Conservation (phyloP, 2,888 invertebrate species). For the Molanna angustata region DNA sequence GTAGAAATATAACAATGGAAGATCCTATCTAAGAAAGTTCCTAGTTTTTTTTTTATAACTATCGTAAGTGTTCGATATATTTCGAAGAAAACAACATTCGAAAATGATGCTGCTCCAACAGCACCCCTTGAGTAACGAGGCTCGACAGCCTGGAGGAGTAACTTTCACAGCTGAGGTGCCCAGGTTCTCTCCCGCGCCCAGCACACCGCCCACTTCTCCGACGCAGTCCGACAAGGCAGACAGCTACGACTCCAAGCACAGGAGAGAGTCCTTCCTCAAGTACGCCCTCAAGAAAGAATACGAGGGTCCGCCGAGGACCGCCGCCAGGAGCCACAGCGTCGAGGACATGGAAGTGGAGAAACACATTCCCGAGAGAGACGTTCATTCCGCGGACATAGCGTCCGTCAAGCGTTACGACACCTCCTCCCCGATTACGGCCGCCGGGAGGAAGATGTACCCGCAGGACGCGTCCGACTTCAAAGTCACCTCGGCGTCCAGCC, state of each 20-base stretch:
- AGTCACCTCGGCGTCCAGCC: slow-evolving; percentile 19
- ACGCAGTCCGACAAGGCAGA: slow-evolving; percentile 24
- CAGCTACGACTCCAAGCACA: not conserved
- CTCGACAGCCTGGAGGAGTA: slow-evolving; percentile 24
- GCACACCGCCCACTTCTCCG: slow-evolving; percentile 25
- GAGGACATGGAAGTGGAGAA: slow-evolving; percentile 27
- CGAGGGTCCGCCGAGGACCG: slow-evolving; percentile 27
- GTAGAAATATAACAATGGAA: too few relatives aligned
- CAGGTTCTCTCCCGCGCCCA: slow-evolving; percentile 31
- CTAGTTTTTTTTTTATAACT: too few relatives aligned
- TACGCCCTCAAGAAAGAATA: slow-evolving; percentile 21
- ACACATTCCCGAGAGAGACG: slow-evolving; percentile 26
- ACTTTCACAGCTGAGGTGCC: slow-evolving; percentile 33
- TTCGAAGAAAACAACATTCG: too few relatives aligned
- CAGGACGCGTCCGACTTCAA: slow-evolving; percentile 34
- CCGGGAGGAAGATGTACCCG: slow-evolving; percentile 55
- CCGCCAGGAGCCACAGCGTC: slow-evolving; percentile 34
- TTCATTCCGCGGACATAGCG: slow-evolving; percentile 26
- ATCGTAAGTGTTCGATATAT: too few relatives aligned
- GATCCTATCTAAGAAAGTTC: too few relatives aligned
- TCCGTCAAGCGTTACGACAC: slow-evolving; percentile 14
- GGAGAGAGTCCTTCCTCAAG: slow-evolving; percentile 24
- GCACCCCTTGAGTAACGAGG: slow-evolving; percentile 41
- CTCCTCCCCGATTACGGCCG: slow-evolving; percentile 40
- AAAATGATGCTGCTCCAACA: slow-evolving; percentile 54